A percentile compares a stretch with the other conserved stretches of the same genome.
Conservation (phyloP, 2,797 vertebrate genomes). For the Pipistrellus kuhlii region DNA sequence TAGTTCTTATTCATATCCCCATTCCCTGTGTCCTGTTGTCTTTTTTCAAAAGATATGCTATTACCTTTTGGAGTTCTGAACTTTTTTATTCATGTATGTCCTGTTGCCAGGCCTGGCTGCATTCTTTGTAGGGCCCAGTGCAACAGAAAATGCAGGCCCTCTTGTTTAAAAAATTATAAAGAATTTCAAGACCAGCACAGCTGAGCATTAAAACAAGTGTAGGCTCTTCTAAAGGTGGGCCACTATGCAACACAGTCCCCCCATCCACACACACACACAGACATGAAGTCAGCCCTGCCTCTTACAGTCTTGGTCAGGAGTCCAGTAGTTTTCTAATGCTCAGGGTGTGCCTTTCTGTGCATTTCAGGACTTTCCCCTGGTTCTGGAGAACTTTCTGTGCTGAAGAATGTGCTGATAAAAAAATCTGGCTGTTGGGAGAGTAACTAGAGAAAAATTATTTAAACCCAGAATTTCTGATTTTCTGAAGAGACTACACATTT, state of each 20-base stretch:
- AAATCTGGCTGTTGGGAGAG: background rate
- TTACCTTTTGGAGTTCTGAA: background rate
- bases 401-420: background rate
- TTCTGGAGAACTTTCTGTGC: background rate
- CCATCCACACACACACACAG: too few relatives aligned
- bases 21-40: background rate
- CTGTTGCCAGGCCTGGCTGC: background rate
- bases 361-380: background rate
- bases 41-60: background rate
- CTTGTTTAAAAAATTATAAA: background rate
- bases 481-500: background rate
- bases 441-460: background rate
- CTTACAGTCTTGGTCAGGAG: background rate
- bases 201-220: background rate
- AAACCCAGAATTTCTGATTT: background rate
- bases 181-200: background rate
- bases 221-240: background rate
- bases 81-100: background rate
- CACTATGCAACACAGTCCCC: accelerated
- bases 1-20: background rate
- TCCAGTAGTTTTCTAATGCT: background rate
- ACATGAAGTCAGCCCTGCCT: background rate
- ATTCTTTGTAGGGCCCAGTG: background rate
- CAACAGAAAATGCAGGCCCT: background rate
- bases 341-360: background rate